A percentile compares a stretch with the other conserved stretches of the same genome.
Evolutionary conservation across 1,140 invertebrate genomes (phyloP).

Genomic region (Drosophila chauvacae): DNA sequence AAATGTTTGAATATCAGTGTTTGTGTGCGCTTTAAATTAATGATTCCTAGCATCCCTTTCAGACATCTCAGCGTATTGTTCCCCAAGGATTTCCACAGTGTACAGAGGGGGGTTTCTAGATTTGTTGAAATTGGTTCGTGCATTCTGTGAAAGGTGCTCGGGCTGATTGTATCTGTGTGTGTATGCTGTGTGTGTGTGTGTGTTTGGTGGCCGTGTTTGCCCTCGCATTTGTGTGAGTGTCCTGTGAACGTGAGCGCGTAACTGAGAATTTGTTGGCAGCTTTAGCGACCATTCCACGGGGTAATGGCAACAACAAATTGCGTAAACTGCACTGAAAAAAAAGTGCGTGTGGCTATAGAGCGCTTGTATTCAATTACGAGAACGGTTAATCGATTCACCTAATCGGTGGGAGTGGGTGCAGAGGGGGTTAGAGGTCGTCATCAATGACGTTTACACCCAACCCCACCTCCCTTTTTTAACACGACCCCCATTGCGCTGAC

Average conservation of each 20-base stretch:
- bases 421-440: constrained; percentile 12
- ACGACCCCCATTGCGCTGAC: constrained; percentile 40
- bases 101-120: constrained; percentile 2
- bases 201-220: constrained; percentile 19
- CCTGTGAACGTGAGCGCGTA: constrained; percentile 53
- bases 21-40: background rate
- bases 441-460: constrained; percentile 34
- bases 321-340: constrained; percentile 26
- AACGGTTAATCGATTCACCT: constrained; percentile 51
- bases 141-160: constrained; percentile 44
- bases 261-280: constrained; percentile 60
- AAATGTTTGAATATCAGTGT: background rate
- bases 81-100: constrained; percentile 11
- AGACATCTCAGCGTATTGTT: background rate
- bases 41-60: background rate
- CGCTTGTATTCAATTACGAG: constrained; percentile 48
- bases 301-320: constrained; percentile 49
- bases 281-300: constrained; percentile 43
- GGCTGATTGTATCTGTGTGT: constrained; percentile 37
- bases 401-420: constrained; percentile 1
- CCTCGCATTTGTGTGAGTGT: constrained; percentile 18
- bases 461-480: background rate
- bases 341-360: constrained; percentile 21
- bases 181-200: constrained; percentile 7
- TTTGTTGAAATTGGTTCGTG: constrained; percentile 45